Base-by-base conservation (phyloP, 2,797 vertebrate genomes). In the Bradypodion pumilum region DNA sequence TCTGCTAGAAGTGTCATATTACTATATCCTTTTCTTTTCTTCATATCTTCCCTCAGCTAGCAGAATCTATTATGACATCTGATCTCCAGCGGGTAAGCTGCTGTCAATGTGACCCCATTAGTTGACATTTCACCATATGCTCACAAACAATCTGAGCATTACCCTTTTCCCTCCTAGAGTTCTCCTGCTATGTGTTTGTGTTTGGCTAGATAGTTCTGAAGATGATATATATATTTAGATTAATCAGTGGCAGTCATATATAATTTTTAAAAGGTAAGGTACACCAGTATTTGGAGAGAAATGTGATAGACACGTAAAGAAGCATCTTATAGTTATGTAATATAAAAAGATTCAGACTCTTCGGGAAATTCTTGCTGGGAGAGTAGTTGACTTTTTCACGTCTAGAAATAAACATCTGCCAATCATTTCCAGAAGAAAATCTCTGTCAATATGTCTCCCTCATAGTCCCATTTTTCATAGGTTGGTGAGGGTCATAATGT, bases 1-100 rank as follows among this genome's bases (percentile, higher is more conserved):
- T 42, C n/a, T 32, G 29, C 42, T 62, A 73, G 59, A 82, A 15
- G 3, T 85, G 5, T 37, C 46, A 70, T 66, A 85, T 6, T 76
- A 56, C 21, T 19, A 81, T 89, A 86, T 90, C 32, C 59, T 68
- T 32, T 85, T 81, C 86, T 90, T 91, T 88, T 85, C 70, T 92
- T 69, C 62, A 80, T 68, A 83, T 92, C 80, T 88, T 94, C 83
- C 86, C 82, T 92, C 86, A 90, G 90, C 88, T 88, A 90, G 89
- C 85, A 82, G 87, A 93, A 84, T 91, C 92, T 83, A 90, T 94
- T 86, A 91, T 88, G 89, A 90, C 78, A 86, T 91, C 87, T 91
- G 86, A 88, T 85, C 89, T 91, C 86, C 85, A 92, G 90, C 72
- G 86, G 92, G 81, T 92, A 93, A 92, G 91, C 82, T 93, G 86